These are phyloP conservation scores for Colletes gigas DNA, from an alignment of 1,140 invertebrate genomes.

Conservation along the genomic window DNA sequence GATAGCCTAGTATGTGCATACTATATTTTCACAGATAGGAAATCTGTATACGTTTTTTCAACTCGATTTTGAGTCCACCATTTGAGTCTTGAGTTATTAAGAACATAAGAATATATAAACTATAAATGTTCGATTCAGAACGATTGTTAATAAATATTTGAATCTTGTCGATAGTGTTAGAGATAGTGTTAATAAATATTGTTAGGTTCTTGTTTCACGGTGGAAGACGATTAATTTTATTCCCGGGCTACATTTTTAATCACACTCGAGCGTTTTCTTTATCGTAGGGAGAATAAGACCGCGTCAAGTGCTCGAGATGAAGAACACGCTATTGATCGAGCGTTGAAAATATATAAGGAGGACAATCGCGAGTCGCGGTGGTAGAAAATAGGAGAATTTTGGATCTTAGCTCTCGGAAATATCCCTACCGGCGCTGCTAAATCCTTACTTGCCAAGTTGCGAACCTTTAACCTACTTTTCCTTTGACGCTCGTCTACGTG, in stretches of 20 bases:
- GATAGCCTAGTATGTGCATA: too few species aligned
- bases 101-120: too few species aligned
- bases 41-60: too few species aligned
- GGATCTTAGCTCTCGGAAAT: conserved; percentile 43
- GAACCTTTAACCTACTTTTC: conserved; percentile 53
- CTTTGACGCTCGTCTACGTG: not conserved
- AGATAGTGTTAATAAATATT: not conserved
- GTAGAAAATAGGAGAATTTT: conserved; percentile 31
- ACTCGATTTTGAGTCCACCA: too few species aligned
- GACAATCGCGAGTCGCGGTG: conserved; percentile 3
- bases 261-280: conserved; percentile 7
- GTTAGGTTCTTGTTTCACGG: not conserved
- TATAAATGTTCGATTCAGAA: too few species aligned
- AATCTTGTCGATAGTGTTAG: too few species aligned
- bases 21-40: too few species aligned
- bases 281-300: conserved; percentile 4
- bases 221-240: not conserved
- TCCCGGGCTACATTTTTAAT: conserved; percentile 1
- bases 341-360: conserved; percentile 14
- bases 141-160: too few species aligned
- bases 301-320: not conserved
- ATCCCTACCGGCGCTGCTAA: conserved; percentile 30
- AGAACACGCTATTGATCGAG: conserved; percentile 21
- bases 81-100: too few species aligned
- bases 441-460: conserved; percentile 30